Conservation (phyloP, 64 coral and sea anemone species). For the Stichodactyla mertensii region DNA sequence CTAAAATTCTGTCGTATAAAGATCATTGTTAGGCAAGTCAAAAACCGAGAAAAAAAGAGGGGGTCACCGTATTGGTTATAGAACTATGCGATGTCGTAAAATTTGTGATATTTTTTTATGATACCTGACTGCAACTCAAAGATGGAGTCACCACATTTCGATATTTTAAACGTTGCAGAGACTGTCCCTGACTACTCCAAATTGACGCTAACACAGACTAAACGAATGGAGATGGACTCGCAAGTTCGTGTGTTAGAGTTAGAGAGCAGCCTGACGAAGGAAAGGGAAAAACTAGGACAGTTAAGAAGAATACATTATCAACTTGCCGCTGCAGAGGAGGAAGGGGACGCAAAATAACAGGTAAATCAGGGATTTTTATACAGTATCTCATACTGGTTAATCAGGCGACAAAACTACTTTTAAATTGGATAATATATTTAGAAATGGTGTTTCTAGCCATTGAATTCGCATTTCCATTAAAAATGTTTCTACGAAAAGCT, state of each 20-base stretch:
- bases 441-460: no score
- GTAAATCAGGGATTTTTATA: background rate
- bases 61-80: no score
- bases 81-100: no score
- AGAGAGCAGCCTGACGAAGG: conserved; percentile 81
- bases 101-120: no score
- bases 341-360: conserved; percentile 8
- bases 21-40: no score
- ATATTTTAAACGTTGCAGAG: conserved; percentile 39
- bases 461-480: no score
- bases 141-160: no score
- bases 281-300: conserved; percentile 88
- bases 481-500: no score
- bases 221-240: conserved; percentile 95
- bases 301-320: conserved; percentile 89
- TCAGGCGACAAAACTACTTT: background rate
- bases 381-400: background rate
- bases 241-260: conserved; percentile 91
- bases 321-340: conserved; percentile 85
- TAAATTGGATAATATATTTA: no score
- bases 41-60: no score
- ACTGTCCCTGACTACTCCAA: conserved; percentile 95
- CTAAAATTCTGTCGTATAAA: no score
- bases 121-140: no score
- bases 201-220: conserved; percentile 82